Conservation (phyloP, 1,140 invertebrate species). For the Palaemon carinicauda region DNA sequence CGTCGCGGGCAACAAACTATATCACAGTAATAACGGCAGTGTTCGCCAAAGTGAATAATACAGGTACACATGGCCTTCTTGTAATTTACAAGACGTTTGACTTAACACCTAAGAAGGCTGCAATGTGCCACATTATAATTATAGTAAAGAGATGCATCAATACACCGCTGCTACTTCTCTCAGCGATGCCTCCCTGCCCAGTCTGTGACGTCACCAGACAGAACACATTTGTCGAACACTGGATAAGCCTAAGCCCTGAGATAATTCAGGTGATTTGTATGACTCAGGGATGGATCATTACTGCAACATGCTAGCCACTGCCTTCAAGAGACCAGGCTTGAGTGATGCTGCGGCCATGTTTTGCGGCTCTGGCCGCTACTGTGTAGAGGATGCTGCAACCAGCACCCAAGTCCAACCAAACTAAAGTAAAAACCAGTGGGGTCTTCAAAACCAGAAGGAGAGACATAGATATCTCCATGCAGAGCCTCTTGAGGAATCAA, state of each 20-base stretch:
- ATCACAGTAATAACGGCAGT: conserved; percentile 58
- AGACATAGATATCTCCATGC: conserved; percentile 53
- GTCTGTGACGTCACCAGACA: conserved; percentile 14
- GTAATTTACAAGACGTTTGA: conserved; percentile 33
- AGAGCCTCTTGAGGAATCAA: conserved; percentile 46
- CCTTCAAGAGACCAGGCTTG: conserved; percentile 54
- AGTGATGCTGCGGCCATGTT: conserved; percentile 50
- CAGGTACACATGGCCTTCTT: conserved; percentile 41
- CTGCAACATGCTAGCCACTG: conserved; percentile 53
- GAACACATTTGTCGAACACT: conserved; percentile 50
- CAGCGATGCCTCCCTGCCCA: conserved; percentile 36
- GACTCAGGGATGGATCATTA: conserved; percentile 55
- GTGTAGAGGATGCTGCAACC: conserved; percentile 55
- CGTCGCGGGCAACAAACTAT: conserved; percentile 33
- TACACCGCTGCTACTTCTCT: conserved; percentile 14
- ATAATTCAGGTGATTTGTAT: conserved; percentile 46
- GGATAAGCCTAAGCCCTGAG: conserved; percentile 49
- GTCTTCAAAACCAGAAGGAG: conserved; percentile 51
- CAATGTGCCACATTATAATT: conserved; percentile 30
- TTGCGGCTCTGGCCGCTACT: conserved; percentile 46
- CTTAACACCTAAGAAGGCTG: conserved; percentile 50
- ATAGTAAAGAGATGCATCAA: conserved; percentile 16
- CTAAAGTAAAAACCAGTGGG: conserved; percentile 25
- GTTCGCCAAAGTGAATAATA: conserved; percentile 46
- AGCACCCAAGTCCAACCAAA: conserved; percentile 54